Evolutionary conservation across 2,113 vertebrate genomes (phyloP).

Genomic region (Kryptolebias marmoratus): DNA sequence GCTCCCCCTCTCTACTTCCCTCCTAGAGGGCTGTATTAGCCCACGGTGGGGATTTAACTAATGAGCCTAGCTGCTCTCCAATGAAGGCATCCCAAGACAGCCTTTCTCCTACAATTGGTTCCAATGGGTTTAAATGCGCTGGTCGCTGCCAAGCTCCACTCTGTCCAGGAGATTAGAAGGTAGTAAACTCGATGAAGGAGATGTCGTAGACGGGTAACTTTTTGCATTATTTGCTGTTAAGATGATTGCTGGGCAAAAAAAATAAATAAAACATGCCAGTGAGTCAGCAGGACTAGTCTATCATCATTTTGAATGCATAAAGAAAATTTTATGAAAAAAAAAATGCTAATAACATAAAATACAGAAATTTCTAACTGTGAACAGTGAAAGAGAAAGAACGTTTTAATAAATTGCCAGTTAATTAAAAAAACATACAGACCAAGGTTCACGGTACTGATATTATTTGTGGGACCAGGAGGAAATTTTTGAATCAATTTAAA

Average conservation of each 20-base stretch:
- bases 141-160: slow-evolving; percentile 74
- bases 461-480: too few species aligned
- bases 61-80: slow-evolving; percentile 83
- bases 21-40: slow-evolving; percentile 80
- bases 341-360: too few species aligned
- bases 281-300: background rate
- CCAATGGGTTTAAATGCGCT: slow-evolving; percentile 83
- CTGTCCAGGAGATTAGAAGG: slow-evolving; percentile 80
- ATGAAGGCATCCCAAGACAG: slow-evolving; percentile 82
- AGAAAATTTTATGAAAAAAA: too few species aligned
- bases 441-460: too few species aligned
- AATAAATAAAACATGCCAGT: background rate
- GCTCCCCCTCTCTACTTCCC: slow-evolving; percentile 66
- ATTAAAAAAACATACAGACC: too few species aligned
- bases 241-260: slow-evolving; percentile 35
- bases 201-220: slow-evolving; percentile 56
- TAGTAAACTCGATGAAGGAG: slow-evolving; percentile 79
- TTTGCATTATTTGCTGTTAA: slow-evolving; percentile 70
- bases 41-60: slow-evolving; percentile 85
- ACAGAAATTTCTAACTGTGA: too few species aligned
- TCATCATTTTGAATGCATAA: background rate
- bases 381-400: too few species aligned
- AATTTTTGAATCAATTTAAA: too few species aligned
- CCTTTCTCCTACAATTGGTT: slow-evolving; percentile 85
- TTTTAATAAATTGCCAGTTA: too few species aligned